Conservation (phyloP, 2,113 vertebrate genomes). For the Puma concolor region DNA sequence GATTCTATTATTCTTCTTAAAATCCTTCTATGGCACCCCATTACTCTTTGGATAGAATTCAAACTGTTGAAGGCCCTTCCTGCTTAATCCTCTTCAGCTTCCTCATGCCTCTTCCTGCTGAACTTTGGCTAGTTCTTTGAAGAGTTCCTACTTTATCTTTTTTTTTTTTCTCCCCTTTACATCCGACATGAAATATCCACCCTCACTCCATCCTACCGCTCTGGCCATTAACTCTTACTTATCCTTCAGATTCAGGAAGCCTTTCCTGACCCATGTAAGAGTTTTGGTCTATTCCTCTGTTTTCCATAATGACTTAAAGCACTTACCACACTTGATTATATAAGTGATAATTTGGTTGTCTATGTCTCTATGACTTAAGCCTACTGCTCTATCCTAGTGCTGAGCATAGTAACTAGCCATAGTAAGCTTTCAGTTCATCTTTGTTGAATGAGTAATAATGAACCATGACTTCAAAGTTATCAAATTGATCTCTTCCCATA, state of each 20-base stretch:
- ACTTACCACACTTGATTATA: background rate
- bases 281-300: background rate
- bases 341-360: background rate
- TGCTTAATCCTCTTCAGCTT: background rate
- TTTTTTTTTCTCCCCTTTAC: background rate
- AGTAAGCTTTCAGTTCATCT: background rate
- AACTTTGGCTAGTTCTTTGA: background rate
- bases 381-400: background rate
- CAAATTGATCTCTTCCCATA: background rate
- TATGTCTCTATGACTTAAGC: background rate
- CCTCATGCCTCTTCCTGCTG: background rate
- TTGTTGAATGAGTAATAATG: slow-evolving; percentile 18
- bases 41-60: background rate
- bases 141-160: background rate
- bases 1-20: background rate
- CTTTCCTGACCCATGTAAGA: background rate
- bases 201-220: too few relatives aligned
- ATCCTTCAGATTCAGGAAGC: background rate
- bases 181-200: background rate
- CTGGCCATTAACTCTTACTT: background rate
- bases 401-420: background rate
- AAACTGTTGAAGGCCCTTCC: background rate
- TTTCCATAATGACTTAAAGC: background rate
- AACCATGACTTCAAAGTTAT: background rate
- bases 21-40: background rate